These are phyloP conservation scores for Illadopsis cleaveri DNA, from an alignment of 2,113 vertebrate species.

Conservation along the genomic window DNA sequence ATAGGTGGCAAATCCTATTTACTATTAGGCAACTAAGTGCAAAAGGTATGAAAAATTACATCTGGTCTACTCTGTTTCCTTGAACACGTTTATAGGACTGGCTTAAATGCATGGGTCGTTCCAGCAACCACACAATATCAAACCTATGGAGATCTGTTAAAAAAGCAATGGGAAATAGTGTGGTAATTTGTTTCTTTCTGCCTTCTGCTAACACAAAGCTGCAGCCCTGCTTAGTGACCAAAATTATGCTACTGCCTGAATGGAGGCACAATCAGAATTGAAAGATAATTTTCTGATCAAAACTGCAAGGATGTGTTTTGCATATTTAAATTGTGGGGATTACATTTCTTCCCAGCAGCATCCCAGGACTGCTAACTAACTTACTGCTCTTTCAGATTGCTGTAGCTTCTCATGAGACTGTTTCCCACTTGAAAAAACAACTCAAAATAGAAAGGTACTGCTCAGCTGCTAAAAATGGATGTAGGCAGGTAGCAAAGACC, in stretches of 20 bases:
- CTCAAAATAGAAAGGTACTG: neutral
- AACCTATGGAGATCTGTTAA: neutral
- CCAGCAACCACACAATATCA: neutral
- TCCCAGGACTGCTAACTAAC: neutral
- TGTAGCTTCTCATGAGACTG: neutral
- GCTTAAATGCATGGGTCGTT: neutral
- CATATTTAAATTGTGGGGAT: neutral
- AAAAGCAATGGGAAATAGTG: neutral
- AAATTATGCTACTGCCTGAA: neutral
- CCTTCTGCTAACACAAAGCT: neutral
- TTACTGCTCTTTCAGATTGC: neutral
- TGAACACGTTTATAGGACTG: neutral
- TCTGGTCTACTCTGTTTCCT: neutral
- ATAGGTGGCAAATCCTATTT: slow-evolving; percentile 32
- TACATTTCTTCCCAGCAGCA: neutral
- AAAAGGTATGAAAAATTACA: slow-evolving; percentile 1
- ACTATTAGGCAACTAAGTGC: neutral
- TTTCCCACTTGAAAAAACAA: neutral
- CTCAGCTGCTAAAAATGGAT: neutral
- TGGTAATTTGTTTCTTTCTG: neutral
- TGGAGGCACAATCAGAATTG: neutral
- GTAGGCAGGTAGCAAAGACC: neutral
- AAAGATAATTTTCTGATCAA: neutral
- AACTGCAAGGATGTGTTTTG: neutral
- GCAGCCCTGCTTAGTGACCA: neutral